These are phyloP conservation scores for Tetropium fuscum DNA, from an alignment of 2,888 invertebrate genomes.

Conservation along the genomic window DNA sequence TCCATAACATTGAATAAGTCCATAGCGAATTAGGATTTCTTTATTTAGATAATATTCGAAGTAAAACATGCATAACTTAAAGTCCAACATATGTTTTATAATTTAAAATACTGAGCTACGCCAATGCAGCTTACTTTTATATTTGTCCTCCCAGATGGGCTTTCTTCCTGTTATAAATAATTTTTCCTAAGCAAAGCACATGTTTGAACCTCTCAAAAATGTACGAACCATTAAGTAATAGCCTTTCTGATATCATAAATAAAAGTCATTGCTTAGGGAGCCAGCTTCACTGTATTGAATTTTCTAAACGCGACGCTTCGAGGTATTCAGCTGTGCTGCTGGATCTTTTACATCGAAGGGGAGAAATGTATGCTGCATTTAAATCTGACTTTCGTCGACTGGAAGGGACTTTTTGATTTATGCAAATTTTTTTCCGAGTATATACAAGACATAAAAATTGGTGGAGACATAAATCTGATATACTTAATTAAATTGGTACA, in stretches of 20 bases:
- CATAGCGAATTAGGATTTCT: too few relatives aligned
- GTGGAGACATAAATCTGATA: too few relatives aligned
- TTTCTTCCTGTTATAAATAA: slow-evolving; percentile 23
- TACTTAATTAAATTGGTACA: too few relatives aligned
- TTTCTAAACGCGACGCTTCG: not conserved
- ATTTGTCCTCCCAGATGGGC: too few relatives aligned
- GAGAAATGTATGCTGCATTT: slow-evolving; percentile 40
- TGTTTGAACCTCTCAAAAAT: slow-evolving; percentile 26
- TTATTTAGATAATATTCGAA: too few relatives aligned
- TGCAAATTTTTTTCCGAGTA: slow-evolving; percentile 36
- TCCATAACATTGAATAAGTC: too few relatives aligned
- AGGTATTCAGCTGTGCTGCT: slow-evolving; percentile 19
- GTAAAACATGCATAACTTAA: too few relatives aligned
- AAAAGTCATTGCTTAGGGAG: slow-evolving; percentile 16
- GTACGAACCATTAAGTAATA: slow-evolving; percentile 27
- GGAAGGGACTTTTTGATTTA: slow-evolving; percentile 39
- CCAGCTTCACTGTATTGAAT: slow-evolving; percentile 19
- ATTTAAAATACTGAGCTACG: too few relatives aligned
- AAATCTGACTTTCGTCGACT: slow-evolving; percentile 37
- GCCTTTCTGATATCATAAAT: slow-evolving; percentile 24
- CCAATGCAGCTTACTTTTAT: too few relatives aligned
- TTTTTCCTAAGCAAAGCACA: slow-evolving; percentile 22
- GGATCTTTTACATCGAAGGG: slow-evolving; percentile 25
- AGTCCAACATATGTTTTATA: too few relatives aligned
- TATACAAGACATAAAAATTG: too few relatives aligned